These are phyloP conservation scores for Rhynchotus rufescens DNA, from an alignment of 2,797 vertebrate species.

Conservation along the genomic window DNA sequence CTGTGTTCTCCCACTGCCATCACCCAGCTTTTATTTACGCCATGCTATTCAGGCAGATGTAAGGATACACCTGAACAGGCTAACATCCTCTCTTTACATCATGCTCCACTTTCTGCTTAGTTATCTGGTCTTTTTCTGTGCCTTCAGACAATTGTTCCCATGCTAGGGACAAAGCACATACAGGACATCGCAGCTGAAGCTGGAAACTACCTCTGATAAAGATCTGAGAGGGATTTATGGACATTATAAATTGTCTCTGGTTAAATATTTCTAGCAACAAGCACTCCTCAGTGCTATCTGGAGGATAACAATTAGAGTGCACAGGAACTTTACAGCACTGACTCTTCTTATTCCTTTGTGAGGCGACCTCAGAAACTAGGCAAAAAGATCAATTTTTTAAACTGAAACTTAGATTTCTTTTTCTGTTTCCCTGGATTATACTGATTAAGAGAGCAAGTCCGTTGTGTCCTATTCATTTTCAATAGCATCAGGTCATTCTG, in stretches of 20 bases:
- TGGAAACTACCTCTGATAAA: not conserved
- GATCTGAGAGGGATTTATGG: conserved; percentile 1
- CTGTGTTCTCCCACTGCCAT: not conserved
- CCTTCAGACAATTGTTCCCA: not conserved
- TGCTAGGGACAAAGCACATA: not conserved
- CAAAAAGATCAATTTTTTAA: not conserved
- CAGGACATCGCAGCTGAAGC: not conserved
- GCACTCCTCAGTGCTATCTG: not conserved
- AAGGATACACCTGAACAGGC: not conserved
- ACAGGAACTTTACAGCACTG: not conserved
- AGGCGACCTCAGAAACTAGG: not conserved
- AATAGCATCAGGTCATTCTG: not conserved
- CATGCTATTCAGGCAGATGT: not conserved
- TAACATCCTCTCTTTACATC: not conserved
- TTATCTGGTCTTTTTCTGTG: not conserved
- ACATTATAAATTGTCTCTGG: not conserved
- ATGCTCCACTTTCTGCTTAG: not conserved
- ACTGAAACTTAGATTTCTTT: not conserved
- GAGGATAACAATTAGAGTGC: not conserved
- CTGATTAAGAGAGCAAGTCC: not conserved
- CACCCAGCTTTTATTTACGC: not conserved
- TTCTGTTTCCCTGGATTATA: not conserved
- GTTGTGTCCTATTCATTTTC: not conserved
- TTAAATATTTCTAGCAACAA: conserved; percentile 8
- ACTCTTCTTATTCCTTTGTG: not conserved